Percentiles rank a stretch among this genome's conserved stretches.
phyloP scores from a whole-genome alignment of 2,888 invertebrate species.

The Megalurothrips usitatus region DNA sequence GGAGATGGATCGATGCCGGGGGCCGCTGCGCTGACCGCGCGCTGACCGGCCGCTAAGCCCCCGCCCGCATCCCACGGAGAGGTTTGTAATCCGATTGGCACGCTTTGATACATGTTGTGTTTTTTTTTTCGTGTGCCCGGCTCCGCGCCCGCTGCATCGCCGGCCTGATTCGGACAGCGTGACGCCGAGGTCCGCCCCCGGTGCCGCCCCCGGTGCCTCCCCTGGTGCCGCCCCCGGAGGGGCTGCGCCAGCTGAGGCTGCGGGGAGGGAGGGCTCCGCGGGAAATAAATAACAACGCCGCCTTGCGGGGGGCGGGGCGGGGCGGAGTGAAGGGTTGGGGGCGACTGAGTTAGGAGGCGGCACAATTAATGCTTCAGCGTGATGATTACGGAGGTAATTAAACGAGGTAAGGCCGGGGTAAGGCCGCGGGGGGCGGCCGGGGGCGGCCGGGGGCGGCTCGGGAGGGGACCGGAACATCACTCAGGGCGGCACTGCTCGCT shows the following conservation, averaged over 20 bases:
- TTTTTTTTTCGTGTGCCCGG: not conserved
- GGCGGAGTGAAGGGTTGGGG: too few relatives aligned
- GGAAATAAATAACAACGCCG: not conserved
- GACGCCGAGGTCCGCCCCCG: not conserved
- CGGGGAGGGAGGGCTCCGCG: not conserved
- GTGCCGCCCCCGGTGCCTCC: not conserved
- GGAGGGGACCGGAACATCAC: not conserved
- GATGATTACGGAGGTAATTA: not conserved
- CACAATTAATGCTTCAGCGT: constrained; percentile 2
- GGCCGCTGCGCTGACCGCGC: not conserved
- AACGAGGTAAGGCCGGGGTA: not conserved
- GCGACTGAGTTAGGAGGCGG: not conserved
- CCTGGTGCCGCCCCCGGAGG: not conserved
- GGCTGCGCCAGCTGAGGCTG: not conserved
- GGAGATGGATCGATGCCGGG: not conserved
- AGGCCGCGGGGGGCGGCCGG: not conserved
- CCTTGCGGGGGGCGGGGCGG: too few relatives aligned
- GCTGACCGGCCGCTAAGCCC: not conserved
- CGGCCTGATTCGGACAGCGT: not conserved
- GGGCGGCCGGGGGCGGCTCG: not conserved
- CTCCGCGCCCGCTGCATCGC: too few relatives aligned
- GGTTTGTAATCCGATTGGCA: not conserved
- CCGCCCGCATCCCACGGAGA: not conserved
- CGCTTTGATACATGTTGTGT: not conserved
- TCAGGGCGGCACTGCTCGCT: not conserved